Evolutionary conservation across 2,888 invertebrate genomes (phyloP), one percentile per base, ranked within the genome.

Genomic region (Eledona agricola): DNA sequence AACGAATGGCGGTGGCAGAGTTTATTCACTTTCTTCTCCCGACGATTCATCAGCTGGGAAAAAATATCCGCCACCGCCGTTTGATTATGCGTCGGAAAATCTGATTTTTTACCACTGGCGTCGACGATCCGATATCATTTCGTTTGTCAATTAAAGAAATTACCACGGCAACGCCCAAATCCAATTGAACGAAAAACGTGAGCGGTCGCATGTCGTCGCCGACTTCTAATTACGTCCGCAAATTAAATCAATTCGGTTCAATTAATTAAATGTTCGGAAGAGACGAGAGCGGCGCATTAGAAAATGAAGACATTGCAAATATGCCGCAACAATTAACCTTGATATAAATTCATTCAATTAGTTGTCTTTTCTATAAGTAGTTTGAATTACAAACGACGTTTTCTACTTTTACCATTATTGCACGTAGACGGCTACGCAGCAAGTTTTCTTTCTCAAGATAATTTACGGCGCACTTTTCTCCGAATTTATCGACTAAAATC

Each of bases 311-410:
- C 19, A n/a, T n/a, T n/a, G n/a, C n/a, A n/a, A n/a, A n/a, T n/a
- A n/a, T n/a, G n/a, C n/a, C n/a, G n/a, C 19, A 19, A 37, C 16
- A 40, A 40, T 40, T 40, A 40, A 40, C 40, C 40, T 38, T 38
- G 26, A 38, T 38, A 23, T 10, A 37, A 37, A 23, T 31, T 12
- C 11, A 38, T 38, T 19, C 35, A 35, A 20, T 11, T 15, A 32
- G 32, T 7, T 4, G 17, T 17, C 9, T 32, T 13, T 31, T 12
- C 15, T 10, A n/a, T n/a, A n/a, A n/a, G n/a, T n/a, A n/a, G n/a
- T n/a, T n/a, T n/a, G n/a, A n/a, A n/a, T n/a, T n/a, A n/a, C n/a
- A n/a, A 17, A 23, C 7, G 37, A 37, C 23, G 38, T 15, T 26
- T 26, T 38, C 38, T 38, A 38, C 25, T 38, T 38, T 38, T 38